These are phyloP conservation scores for Aselliscus stoliczkanus DNA, from an alignment of 2,797 vertebrate species.

Conservation along the genomic window DNA sequence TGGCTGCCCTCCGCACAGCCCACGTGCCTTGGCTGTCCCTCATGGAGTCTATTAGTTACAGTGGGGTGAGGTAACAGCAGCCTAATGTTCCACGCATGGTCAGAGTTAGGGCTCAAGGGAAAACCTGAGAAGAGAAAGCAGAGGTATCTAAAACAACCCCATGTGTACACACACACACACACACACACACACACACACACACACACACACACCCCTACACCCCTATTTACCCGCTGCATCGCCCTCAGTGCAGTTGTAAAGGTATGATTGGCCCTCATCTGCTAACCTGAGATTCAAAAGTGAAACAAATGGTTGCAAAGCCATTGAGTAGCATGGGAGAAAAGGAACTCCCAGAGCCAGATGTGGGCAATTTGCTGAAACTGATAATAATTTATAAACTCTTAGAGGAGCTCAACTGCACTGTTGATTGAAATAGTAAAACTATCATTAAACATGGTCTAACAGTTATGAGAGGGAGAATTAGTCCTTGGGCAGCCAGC, in stretches of 20 bases:
- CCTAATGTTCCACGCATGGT: not conserved
- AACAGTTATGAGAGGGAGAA: not conserved
- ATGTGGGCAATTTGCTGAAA: not conserved
- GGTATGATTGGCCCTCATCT: not conserved
- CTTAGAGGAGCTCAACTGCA: not conserved
- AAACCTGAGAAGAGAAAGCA: not conserved
- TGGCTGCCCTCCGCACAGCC: not conserved
- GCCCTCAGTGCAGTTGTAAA: not conserved
- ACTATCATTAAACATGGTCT: not conserved
- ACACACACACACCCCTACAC: no score
- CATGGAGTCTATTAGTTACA: not conserved
- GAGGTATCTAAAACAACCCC: not conserved
- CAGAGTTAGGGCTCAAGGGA: not conserved
- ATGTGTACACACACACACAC: not conserved
- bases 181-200: not conserved
- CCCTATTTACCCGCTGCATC: no score
- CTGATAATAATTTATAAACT: not conserved
- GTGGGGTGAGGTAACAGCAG: not conserved
- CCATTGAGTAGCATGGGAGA: not conserved
- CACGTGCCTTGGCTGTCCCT: not conserved
- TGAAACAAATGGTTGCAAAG: not conserved
- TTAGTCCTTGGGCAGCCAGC: not conserved
- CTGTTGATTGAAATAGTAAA: not conserved
- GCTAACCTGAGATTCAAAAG: slow-evolving; percentile 29
- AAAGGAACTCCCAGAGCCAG: not conserved